phyloP scores from a whole-genome alignment of 35 echinoderm and acorn worm species.

The Stichopus chloronotus region DNA sequence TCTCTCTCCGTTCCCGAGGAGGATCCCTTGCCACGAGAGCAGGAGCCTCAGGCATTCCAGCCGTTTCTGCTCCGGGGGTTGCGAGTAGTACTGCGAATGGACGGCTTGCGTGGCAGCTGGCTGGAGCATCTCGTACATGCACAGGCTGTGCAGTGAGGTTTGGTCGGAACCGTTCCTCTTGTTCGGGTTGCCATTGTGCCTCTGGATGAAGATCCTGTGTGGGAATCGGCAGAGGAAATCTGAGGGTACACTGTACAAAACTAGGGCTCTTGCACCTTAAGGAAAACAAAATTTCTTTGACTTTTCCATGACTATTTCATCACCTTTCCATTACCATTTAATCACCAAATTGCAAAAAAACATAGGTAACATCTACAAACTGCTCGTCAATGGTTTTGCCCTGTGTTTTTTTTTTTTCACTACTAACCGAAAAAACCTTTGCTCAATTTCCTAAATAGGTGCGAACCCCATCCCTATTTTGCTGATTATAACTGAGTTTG shows the following conservation, averaged over 20 bases:
- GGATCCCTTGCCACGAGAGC: constrained; percentile 78
- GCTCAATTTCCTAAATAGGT: no score
- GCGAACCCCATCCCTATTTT: no score
- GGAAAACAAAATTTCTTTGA: no score
- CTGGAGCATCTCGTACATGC: constrained; percentile 72
- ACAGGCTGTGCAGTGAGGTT: constrained; percentile 86
- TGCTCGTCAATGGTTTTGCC: no score
- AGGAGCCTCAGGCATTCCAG: constrained; percentile 85
- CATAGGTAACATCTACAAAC: not conserved
- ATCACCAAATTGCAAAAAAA: not conserved
- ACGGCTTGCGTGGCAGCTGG: constrained; percentile 62
- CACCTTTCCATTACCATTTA: no score
- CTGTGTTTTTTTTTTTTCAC: no score
- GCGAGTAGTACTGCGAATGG: constrained; percentile 79
- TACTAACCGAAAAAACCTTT: no score
- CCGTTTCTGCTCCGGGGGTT: constrained; percentile 79
- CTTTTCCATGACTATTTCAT: no score
- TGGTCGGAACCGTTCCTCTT: constrained; percentile 87
- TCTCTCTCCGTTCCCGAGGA: constrained; percentile 82
- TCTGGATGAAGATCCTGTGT: constrained; percentile 78
- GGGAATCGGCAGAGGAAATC: not conserved
- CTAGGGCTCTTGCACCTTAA: no score
- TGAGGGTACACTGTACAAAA: not conserved
- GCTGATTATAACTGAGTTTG: no score
- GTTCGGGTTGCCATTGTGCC: constrained; percentile 89